Evolutionary conservation across 2,888 invertebrate species (phyloP).

Genomic region (Pherbina coryleti): DNA sequence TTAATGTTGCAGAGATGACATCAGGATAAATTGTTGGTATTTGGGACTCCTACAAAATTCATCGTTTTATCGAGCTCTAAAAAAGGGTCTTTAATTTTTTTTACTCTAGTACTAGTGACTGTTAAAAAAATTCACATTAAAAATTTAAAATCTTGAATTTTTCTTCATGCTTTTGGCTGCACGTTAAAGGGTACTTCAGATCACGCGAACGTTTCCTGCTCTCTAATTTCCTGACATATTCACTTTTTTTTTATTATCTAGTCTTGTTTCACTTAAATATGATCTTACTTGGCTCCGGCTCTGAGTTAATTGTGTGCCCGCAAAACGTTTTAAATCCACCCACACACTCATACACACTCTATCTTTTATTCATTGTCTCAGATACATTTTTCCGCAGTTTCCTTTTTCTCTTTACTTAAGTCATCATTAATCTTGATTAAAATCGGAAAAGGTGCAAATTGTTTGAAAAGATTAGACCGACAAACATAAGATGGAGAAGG

Average conservation of each 20-base stretch:
- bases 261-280: background rate
- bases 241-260: background rate
- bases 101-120: too few relatives aligned
- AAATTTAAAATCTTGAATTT: background rate
- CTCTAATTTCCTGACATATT: background rate
- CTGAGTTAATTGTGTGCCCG: conserved; percentile 11
- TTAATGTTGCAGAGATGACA: too few relatives aligned
- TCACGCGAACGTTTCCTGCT: conserved; percentile 11
- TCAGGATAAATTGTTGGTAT: too few relatives aligned
- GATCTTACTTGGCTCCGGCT: background rate
- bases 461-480: background rate
- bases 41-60: too few relatives aligned
- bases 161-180: background rate
- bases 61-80: too few relatives aligned
- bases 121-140: background rate
- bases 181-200: background rate
- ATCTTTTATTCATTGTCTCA: background rate
- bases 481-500: background rate
- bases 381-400: background rate
- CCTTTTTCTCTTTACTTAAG: background rate
- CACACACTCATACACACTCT: background rate
- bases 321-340: conserved; percentile 20
- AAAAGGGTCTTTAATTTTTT: too few relatives aligned
- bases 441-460: conserved; percentile 40
- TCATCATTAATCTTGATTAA: conserved; percentile 38